Base-by-base conservation (phyloP, 2,888 invertebrate species). In the Helleia helle region DNA sequence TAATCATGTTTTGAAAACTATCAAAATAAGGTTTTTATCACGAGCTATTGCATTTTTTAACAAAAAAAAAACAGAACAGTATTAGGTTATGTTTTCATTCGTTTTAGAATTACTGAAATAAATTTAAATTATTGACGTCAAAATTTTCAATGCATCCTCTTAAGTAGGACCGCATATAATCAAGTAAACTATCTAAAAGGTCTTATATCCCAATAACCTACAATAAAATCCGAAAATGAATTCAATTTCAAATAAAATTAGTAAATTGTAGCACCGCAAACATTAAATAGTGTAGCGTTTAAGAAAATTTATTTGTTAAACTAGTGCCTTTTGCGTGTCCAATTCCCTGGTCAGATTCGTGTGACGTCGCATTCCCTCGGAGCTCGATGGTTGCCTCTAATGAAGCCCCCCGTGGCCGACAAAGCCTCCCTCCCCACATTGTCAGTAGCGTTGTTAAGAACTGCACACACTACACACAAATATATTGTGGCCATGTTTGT, bases 381-480 rank as follows among this genome's bases (percentile, higher is more conserved):
- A 55, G 50, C 59, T 58, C 54, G 46, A 52, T 58, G 56, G 59
- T 58, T 56, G 55, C 56, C 55, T 58, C 62, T 76, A 74, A 75
- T 73, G 71, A 76, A 71, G 73, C 71, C 75, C 71, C 71, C 50
- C 54, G 71, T 59, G 75, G 56, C 56, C 55, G 44, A 51, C 63
- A 65, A 64, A 64, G 55, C 55, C 55, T 44, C 54, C 38, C 43
- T 49, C 48, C 49, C 48, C 46, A 40, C 51, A 55, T 56, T 62
- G 58, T 61, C 56, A 58, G 51, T 54, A 45, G 51, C 47, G 46
- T 55, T 50, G 52, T 45, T 51, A 46, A 47, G 48, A 44, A 41
- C 43, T 47, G 27, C 15, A 37, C 14, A 9, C 11, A 36, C 38
- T 30, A 30, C 30, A 42, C 34, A 36, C 9, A 41, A 29, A 27